These are phyloP conservation scores for Julus scandinavius DNA, from an alignment of 2,888 invertebrate species.

Conservation along the genomic window DNA sequence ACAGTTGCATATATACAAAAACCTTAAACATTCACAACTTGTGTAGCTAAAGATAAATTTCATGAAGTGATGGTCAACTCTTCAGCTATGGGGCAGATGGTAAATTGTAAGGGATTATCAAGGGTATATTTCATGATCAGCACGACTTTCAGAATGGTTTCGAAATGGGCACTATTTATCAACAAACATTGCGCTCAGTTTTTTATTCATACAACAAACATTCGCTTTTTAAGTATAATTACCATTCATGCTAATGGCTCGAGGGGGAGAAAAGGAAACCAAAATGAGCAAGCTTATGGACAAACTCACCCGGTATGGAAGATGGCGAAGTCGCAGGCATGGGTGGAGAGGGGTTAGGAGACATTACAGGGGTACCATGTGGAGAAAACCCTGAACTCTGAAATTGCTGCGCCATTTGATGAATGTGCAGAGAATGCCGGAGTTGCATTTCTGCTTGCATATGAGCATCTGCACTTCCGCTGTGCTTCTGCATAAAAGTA, in stretches of 20 bases:
- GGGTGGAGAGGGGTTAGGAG: constrained; percentile 62
- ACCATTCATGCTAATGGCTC: not conserved
- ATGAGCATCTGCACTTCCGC: constrained; percentile 62
- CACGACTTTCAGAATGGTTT: too few relatives aligned
- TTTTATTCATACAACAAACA: too few relatives aligned
- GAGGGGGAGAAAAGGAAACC: not conserved
- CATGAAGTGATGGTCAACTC: too few relatives aligned
- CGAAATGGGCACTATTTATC: too few relatives aligned
- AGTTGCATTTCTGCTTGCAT: constrained; percentile 66
- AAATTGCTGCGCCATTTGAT: constrained; percentile 63
- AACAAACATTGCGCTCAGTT: too few relatives aligned
- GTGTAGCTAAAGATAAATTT: too few relatives aligned
- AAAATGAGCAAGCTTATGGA: not conserved
- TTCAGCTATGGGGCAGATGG: too few relatives aligned
- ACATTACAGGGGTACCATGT: constrained; percentile 61
- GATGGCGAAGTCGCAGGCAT: constrained; percentile 61
- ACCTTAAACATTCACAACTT: too few relatives aligned
- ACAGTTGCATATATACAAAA: too few relatives aligned
- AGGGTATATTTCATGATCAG: too few relatives aligned
- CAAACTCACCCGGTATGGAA: constrained; percentile 61
- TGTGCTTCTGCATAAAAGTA: constrained; percentile 64
- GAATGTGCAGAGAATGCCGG: constrained; percentile 67
- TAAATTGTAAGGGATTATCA: too few relatives aligned
- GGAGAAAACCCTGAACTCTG: constrained; percentile 56
- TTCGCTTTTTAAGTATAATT: not conserved